phyloP scores from a whole-genome alignment of 2,888 invertebrate species.

The Glyphotaelius pellucidus region DNA sequence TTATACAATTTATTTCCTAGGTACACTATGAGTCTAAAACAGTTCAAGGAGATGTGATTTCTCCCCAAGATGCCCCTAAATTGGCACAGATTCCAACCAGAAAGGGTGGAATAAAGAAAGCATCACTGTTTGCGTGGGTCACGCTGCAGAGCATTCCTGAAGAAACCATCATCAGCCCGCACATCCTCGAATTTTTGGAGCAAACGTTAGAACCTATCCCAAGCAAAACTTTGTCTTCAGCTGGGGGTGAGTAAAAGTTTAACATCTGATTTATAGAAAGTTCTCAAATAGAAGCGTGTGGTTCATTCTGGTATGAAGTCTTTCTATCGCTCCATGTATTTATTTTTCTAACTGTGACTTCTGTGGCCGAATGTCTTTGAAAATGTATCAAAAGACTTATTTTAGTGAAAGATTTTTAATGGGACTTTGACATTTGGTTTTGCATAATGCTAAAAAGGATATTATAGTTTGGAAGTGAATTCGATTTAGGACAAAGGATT shows the following conservation, averaged over 20 bases:
- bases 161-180: slow-evolving; percentile 98
- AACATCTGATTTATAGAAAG: neutral
- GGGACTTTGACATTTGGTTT: too few relatives aligned
- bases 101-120: slow-evolving; percentile 87
- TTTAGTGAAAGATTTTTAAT: too few relatives aligned
- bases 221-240: slow-evolving; percentile 76
- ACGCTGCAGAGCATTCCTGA: slow-evolving; percentile 98
- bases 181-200: slow-evolving; percentile 97
- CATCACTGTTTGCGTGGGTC: slow-evolving; percentile 95
- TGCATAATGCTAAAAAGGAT: too few relatives aligned
- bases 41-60: slow-evolving; percentile 79
- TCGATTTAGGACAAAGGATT: too few relatives aligned
- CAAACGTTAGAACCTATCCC: slow-evolving; percentile 98
- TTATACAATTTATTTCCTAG: slow-evolving; percentile 70
- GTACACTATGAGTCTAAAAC: slow-evolving; percentile 90
- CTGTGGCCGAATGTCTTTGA: too few relatives aligned
- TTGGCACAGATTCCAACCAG: slow-evolving; percentile 69
- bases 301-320: too few relatives aligned
- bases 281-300: neutral
- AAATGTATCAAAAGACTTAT: too few relatives aligned
- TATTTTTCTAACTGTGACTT: too few relatives aligned
- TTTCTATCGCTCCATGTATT: too few relatives aligned
- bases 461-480: too few relatives aligned
- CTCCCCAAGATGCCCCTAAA: slow-evolving; percentile 70
- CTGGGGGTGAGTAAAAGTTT: slow-evolving; percentile 68